phyloP scores from a whole-genome alignment of 2,797 vertebrate genomes.

The Epinephelus awoara region DNA sequence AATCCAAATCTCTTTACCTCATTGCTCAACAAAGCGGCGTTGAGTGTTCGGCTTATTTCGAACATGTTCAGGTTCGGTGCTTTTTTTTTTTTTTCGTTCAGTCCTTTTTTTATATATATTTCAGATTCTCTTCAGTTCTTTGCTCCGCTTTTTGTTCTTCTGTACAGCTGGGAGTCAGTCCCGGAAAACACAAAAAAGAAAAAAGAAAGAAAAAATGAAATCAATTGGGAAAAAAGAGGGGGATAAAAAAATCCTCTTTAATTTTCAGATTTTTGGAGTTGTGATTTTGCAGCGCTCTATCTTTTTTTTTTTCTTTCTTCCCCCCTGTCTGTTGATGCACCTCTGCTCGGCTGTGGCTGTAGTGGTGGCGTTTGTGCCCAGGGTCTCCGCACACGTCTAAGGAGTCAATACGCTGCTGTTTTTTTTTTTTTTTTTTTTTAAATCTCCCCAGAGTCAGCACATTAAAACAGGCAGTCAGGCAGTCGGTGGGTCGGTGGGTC shows the following conservation, averaged over 20 bases:
- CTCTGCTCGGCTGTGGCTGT: conserved; percentile 93
- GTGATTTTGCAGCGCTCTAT: conserved; percentile 71
- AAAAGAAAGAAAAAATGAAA: conserved; percentile 75
- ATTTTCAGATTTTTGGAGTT: conserved; percentile 78
- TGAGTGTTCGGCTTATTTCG: conserved; percentile 99
- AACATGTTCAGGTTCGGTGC: conserved; percentile 93
- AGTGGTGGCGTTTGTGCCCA: conserved; percentile 91
- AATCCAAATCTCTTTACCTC: conserved; percentile 93
- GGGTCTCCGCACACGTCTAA: conserved; percentile 92
- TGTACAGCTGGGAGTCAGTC: conserved; percentile 81
- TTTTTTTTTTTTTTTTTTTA: conserved; percentile 78
- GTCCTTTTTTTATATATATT: conserved; percentile 62
- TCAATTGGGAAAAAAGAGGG: conserved; percentile 75
- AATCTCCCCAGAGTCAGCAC: conserved; percentile 98
- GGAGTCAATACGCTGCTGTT: conserved; percentile 92
- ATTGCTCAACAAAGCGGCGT: conserved; percentile 99
- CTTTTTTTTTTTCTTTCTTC: conserved; percentile 63
- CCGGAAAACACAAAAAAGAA: conserved; percentile 75
- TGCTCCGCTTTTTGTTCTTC: conserved; percentile 68
- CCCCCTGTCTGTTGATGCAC: conserved; percentile 86
- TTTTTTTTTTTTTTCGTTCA: conserved; percentile 66
- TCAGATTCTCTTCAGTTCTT: conserved; percentile 80
- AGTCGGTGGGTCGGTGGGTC: conserved; percentile 84
- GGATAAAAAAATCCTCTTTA: conserved; percentile 81
- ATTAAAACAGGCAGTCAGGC: conserved; percentile 97